A percentile compares a stretch with the other conserved stretches of the same genome.
Conservation (phyloP, 1,140 invertebrate genomes). For the Neodiprion virginianus region DNA sequence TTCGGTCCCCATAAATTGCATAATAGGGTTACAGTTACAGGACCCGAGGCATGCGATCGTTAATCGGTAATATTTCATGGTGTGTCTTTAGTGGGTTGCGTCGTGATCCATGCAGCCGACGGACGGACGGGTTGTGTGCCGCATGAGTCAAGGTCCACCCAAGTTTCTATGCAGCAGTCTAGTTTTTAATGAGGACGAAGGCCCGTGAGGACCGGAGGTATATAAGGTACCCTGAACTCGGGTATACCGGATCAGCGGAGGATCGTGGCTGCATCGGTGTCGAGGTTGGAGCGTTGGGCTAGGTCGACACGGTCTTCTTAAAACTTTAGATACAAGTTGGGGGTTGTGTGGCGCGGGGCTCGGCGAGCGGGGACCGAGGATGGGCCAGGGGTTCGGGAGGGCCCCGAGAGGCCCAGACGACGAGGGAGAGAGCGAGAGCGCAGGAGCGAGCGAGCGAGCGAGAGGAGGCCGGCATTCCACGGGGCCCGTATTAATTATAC, state of each 20-base stretch:
- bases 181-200: conserved; percentile 3
- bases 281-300: conserved; percentile 1
- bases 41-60: too few relatives aligned
- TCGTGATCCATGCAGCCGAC: too few relatives aligned
- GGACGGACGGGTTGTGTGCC: not conserved
- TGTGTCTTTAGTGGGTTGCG: not conserved
- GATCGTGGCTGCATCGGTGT: not conserved
- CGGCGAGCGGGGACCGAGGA: conserved; percentile 24
- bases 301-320: conserved; percentile 6
- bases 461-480: conserved; percentile 59
- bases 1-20: too few relatives aligned
- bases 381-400: conserved; percentile 27
- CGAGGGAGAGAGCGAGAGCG: conserved; percentile 25
- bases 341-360: conserved; percentile 1
- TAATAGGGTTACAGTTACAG: too few relatives aligned
- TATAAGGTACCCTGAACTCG: not conserved
- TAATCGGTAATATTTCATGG: not conserved
- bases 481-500: conserved; percentile 61
- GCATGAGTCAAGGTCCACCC: not conserved
- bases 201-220: not conserved
- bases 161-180: not conserved
- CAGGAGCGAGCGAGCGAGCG: conserved; percentile 34
- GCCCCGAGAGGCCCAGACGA: conserved; percentile 35
- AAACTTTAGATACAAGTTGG: conserved; percentile 7
- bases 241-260: not conserved